Percentiles rank a stretch among this genome's conserved stretches.
These are phyloP conservation scores for Cynocephalus volans DNA, from an alignment of 2,113 vertebrate species.

Conservation along the genomic window DNA sequence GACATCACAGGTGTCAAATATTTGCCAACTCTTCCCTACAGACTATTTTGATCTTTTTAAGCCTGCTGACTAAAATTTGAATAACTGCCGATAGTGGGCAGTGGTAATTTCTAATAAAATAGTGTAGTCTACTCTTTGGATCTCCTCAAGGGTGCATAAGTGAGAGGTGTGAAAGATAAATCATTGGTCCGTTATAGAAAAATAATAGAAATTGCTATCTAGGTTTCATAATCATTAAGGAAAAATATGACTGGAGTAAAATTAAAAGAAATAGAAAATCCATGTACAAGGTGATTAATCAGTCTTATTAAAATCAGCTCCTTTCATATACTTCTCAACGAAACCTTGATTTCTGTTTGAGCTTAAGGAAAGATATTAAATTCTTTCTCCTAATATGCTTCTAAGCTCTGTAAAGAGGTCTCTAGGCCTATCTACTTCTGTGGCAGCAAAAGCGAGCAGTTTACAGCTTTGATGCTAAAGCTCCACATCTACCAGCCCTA, in stretches of 20 bases:
- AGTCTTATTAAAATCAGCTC: slow-evolving; percentile 16
- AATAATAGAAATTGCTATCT: slow-evolving; percentile 4
- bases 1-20: neutral
- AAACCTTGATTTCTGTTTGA: slow-evolving; percentile 37
- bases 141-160: neutral
- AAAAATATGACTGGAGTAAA: neutral
- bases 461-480: neutral
- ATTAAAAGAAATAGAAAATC: slow-evolving; percentile 13
- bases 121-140: neutral
- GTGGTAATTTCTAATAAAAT: slow-evolving; percentile 30
- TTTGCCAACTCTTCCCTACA: neutral
- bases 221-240: slow-evolving; percentile 42
- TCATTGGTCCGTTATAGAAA: neutral
- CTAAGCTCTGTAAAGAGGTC: neutral
- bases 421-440: neutral
- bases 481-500: neutral
- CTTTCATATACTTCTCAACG: slow-evolving; percentile 1
- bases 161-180: neutral
- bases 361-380: neutral
- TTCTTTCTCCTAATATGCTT: slow-evolving; percentile 37
- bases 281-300: neutral
- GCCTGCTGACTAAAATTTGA: neutral
- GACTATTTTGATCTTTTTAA: slow-evolving; percentile 22
- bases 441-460: slow-evolving; percentile 8
- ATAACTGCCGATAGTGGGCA: neutral